These are phyloP conservation scores for Coleophora flavipennella DNA, from an alignment of 2,888 invertebrate genomes.

Conservation along the genomic window DNA sequence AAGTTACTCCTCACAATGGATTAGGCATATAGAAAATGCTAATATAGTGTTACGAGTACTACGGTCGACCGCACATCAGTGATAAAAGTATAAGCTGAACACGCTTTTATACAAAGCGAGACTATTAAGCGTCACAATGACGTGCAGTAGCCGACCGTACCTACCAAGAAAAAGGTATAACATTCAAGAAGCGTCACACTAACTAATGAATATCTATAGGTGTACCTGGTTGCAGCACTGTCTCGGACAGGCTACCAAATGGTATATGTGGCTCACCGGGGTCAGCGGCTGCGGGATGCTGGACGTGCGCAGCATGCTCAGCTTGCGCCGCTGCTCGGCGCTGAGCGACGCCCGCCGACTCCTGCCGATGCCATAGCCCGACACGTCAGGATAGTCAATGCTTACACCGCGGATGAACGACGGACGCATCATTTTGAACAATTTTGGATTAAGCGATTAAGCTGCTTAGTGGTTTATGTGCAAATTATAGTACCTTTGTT, in stretches of 20 bases:
- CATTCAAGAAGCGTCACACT: too few species aligned
- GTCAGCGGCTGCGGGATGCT: slow-evolving; percentile 56
- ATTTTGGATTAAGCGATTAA: not conserved
- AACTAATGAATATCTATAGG: not conserved
- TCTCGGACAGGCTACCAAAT: slow-evolving; percentile 69
- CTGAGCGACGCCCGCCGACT: slow-evolving; percentile 62
- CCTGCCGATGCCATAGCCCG: slow-evolving; percentile 54
- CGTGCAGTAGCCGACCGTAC: too few species aligned
- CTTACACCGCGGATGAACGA: slow-evolving; percentile 48
- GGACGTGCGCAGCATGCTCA: slow-evolving; percentile 50
- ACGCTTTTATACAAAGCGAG: too few species aligned
- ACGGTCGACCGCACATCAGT: too few species aligned
- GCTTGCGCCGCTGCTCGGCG: slow-evolving; percentile 55
- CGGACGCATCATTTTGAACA: slow-evolving; percentile 54
- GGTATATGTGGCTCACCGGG: slow-evolving; percentile 73
- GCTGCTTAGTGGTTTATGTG: too few species aligned
- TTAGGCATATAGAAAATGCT: too few species aligned
- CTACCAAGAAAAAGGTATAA: too few species aligned
- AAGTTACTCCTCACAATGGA: too few species aligned
- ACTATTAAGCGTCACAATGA: too few species aligned
- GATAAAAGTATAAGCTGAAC: too few species aligned
- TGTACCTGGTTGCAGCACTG: slow-evolving; percentile 68
- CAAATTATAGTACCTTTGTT: too few species aligned
- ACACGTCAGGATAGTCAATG: slow-evolving; percentile 45
- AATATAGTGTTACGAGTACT: too few species aligned